Base-by-base conservation (phyloP, 2,113 vertebrate species). In the Lepidothrix coronata region DNA sequence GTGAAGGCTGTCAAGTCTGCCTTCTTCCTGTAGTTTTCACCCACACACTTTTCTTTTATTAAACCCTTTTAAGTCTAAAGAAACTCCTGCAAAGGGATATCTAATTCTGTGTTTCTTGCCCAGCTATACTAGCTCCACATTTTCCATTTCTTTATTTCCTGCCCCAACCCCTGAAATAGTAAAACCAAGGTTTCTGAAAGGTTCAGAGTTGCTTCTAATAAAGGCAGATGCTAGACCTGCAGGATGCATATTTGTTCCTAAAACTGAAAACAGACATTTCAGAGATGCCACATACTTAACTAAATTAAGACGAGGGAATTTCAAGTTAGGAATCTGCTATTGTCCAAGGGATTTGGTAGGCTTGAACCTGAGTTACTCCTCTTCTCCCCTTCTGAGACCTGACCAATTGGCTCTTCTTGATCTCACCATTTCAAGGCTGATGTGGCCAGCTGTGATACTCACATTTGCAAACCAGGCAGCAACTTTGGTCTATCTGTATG, bases 11-110 rank as follows among this genome's bases (percentile, higher is more conserved):
- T 81, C 81, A 94, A 49, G 18, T 49, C 85, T 90, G 51, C 59
- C 52, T 74, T 79, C 78, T 76, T 75, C 82, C 75, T 91, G 88
- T 62, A 73, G 27, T 81, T 95, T 92, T 95, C 54, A 93, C 31
- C 37, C 80, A 95, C 90, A 25, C 88, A 71, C 22, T 41, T 75
- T 87, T 86, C 73, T 93, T 88, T 80, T 88, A 90, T 51, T 77
- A 80, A 94, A 71, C 10, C 10, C 14, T 78, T 90, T 81, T 74
- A 83, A 78, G 39, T 41, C 57, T 41, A 30, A 86, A 88, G 79
- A 86, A 88, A 51, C 16, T 77, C 31, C 76, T 86, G 48, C 55
- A 75, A 76, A 84, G 33, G 12, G 11, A 6, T 78, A 18, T 67
- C 48, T 81, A 76, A 81, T 94, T 85, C 67, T 74, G 1, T 76